These are phyloP conservation scores for Danio tinwini DNA, from an alignment of 2,797 vertebrate genomes.

Conservation along the genomic window DNA sequence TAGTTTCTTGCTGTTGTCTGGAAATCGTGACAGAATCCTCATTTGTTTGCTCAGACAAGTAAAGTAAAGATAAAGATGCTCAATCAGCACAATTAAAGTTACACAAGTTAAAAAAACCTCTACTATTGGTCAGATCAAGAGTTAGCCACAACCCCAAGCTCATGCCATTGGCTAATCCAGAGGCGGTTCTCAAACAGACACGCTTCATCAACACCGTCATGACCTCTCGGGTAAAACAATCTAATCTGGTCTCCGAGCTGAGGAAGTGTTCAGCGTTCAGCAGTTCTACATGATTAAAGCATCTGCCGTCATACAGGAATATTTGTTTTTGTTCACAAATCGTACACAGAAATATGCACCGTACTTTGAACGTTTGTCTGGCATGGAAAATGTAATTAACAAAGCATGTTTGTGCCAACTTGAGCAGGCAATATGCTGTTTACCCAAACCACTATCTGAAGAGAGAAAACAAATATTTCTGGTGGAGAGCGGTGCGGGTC, in stretches of 20 bases:
- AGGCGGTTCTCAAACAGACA: background rate
- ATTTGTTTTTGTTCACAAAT: slow-evolving; percentile 49
- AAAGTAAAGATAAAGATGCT: no score
- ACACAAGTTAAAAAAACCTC: background rate
- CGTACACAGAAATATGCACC: slow-evolving; percentile 21
- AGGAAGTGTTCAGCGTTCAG: background rate
- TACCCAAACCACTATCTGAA: slow-evolving; percentile 68
- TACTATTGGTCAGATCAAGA: background rate
- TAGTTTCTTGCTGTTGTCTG: no score
- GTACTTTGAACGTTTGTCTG: slow-evolving; percentile 70
- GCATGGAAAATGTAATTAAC: slow-evolving; percentile 77
- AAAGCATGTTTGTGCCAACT: slow-evolving; percentile 69
- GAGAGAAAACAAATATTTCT: slow-evolving; percentile 66
- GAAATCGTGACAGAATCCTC: no score
- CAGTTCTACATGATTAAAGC: slow-evolving; percentile 42
- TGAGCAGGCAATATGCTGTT: slow-evolving; percentile 70
- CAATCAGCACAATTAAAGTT: no score
- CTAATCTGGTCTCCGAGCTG: no score
- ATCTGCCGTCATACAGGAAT: slow-evolving; percentile 40
- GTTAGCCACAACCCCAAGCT: background rate
- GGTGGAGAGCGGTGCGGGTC: slow-evolving; percentile 64
- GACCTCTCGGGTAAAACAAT: background rate
- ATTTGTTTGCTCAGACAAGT: no score
- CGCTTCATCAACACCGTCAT: background rate
- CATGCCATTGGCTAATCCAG: background rate